Base-by-base conservation (phyloP, 2,888 invertebrate genomes). In the Empis stercorea region DNA sequence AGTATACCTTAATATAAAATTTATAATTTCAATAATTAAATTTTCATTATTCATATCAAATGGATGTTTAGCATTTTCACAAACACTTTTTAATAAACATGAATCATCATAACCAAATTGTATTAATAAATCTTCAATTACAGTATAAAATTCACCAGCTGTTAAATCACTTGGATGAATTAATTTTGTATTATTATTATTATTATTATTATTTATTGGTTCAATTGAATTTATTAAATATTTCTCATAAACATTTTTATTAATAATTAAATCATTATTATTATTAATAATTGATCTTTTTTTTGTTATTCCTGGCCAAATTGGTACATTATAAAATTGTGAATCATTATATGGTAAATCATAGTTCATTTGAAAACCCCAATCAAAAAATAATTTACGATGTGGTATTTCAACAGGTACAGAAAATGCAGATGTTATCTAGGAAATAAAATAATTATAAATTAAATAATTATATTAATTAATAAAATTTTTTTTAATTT, bases 1-100 rank as follows among this genome's bases (percentile, higher is more conserved):
- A n/a, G n/a, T n/a, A n/a, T 67, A 85, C 85, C 82, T 82, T 42
- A 85, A 71, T 20, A 82, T 66, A 56, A 79, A 77, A 50, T 75
- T 76, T 36, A 81, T 67, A 37, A 84, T 66, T 63, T 84, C 84
- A 48, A 79, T 79, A 1, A 84, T 63, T 9, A 86, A 65, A 56
- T 76, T 76, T 45, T 74, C 74, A 13, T 62, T 57, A 0, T 52
- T 13, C 54, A 74, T 71, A 46, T 76, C 73, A 32, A 84, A 64
- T 1, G 82, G 79, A 52, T 76, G 74, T 43, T 73, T 73, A 3
- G 81, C 77, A 16, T 81, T 65, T 54, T 82, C 80, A 55, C 85
- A 85, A 39, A 85, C 74, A 43, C 79, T 74, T 52, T 75, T 74
- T 44, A 81, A 62, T n/a, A 84, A 67, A 58, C 84, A 85, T n/a